Base-by-base conservation (phyloP, 2,888 invertebrate genomes). In the Drosophila mercatorum region DNA sequence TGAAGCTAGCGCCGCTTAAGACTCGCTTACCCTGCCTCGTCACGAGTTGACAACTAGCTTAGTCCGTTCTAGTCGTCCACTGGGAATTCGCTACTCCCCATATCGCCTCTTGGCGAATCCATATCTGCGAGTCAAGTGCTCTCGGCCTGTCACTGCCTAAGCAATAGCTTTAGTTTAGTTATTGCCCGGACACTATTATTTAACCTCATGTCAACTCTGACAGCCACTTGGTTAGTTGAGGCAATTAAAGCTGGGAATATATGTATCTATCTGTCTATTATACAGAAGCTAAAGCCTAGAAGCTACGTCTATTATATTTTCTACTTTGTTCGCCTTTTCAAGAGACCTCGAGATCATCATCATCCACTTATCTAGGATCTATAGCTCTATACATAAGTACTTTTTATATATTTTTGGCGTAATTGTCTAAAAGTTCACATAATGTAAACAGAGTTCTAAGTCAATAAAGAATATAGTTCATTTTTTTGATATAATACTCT, bases 1-100 rank as follows among this genome's bases (percentile, higher is more conserved):
- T 58, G 49, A 52, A 57, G 47, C 51, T 11, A 41, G 59, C 46
- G 14, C 22, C 72, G 56, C 55, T 59, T 46, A 56, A 43, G 22
- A 34, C 10, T 2, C 52, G 26, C 34, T 17, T 56, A n/a, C 22
- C 36, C 56, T 26, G 22, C 22, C 22, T 22, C 22, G 22, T 22
- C 40, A n/a, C 41, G 2, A 10, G 36, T 2, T 36, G 17, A 52
- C 31, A 52, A 31, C 11, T n/a, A 31, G 11, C 52, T 34, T 14
- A 47, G 40, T 22, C n/a, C 22, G 31, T 53, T 40, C 17, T 2
- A 7, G 12, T 12, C 22, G 17, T 12, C 34, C 51, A 1, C 0
- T 12, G 51, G 34, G 51, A 12, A 22, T 51, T 47, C 5, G 11
- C n/a, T 14, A 0, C 49, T 31, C 3, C 49, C 1, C 49, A 5